These are phyloP conservation scores for Pipistrellus pygmaeus DNA, from an alignment of 2,797 vertebrate species.

Conservation along the genomic window DNA sequence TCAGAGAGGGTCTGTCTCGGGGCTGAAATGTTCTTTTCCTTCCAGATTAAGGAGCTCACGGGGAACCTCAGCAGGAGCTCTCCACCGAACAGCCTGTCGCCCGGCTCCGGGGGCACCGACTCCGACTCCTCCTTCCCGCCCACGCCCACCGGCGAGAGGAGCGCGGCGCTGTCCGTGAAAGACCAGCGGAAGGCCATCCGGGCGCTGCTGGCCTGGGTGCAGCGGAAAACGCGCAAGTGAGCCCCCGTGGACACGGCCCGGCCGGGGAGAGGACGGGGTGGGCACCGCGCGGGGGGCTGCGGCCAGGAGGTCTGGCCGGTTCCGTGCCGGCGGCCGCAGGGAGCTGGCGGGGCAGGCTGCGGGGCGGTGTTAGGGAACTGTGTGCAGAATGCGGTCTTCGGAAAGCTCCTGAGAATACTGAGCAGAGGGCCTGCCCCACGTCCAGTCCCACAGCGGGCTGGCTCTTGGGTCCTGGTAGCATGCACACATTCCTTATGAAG, in stretches of 20 bases:
- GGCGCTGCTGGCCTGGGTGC: slow-evolving; percentile 96
- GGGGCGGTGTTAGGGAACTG: too few species aligned
- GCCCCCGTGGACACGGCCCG: slow-evolving; percentile 48
- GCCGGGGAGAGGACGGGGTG: not conserved
- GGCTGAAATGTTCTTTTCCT: slow-evolving; percentile 68
- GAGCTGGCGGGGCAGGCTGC: not conserved
- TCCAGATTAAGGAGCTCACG: slow-evolving; percentile 97
- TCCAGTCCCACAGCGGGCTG: accelerated
- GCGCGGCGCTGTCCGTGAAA: slow-evolving; percentile 87
- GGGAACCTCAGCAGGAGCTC: slow-evolving; percentile 97
- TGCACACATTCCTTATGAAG: accelerated
- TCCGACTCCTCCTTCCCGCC: slow-evolving; percentile 93
- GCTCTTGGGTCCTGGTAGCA: not conserved
- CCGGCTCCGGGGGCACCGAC: slow-evolving; percentile 94
- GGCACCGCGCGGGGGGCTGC: not conserved
- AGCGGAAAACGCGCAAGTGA: slow-evolving; percentile 97
- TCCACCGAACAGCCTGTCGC: slow-evolving; percentile 94
- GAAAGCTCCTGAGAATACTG: not conserved
- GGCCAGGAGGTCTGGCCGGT: accelerated
- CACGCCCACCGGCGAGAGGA: slow-evolving; percentile 91
- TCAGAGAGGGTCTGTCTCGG: not conserved
- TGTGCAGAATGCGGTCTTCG: not conserved
- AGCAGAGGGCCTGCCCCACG: not conserved
- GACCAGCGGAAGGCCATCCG: slow-evolving; percentile 96
- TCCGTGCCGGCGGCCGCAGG: accelerated